Evolutionary conservation across 37 sponge, comb jelly and placozoan species (phyloP).

Genomic region (Beroe forskalii): DNA sequence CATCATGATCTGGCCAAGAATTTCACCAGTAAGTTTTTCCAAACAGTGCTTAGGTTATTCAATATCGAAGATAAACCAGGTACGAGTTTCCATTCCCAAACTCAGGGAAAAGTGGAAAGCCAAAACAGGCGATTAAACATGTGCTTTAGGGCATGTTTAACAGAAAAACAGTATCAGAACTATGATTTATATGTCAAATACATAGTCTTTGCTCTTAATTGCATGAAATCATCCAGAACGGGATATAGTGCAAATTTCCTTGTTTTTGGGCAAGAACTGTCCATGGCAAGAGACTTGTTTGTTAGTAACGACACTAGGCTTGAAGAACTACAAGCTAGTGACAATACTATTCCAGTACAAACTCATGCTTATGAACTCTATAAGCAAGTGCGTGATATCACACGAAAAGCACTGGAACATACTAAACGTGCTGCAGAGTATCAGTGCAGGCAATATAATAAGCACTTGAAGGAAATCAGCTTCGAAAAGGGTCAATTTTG

Average conservation of each 20-base stretch:
- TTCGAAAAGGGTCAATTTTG: slow-evolving; percentile 6
- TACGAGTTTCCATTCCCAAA: not conserved
- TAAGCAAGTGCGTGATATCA: not conserved
- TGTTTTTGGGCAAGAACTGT: slow-evolving; percentile 1
- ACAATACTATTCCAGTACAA: not conserved
- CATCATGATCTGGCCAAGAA: not conserved
- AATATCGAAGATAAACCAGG: slow-evolving; percentile 1
- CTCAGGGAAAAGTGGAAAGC: slow-evolving; percentile 34
- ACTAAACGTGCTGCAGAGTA: not conserved
- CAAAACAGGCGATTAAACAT: slow-evolving; percentile 9
- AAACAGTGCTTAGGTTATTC: not conserved
- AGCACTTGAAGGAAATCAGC: not conserved
- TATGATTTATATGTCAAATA: slow-evolving; percentile 41
- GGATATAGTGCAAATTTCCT: slow-evolving; percentile 32
- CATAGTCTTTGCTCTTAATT: slow-evolving; percentile 18
- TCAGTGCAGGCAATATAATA: not conserved
- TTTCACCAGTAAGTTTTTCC: slow-evolving; percentile 4
- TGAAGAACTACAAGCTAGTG: not conserved
- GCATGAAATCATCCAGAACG: not conserved
- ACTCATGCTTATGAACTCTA: slow-evolving; percentile 12
- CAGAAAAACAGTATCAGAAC: slow-evolving; percentile 4
- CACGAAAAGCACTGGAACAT: not conserved
- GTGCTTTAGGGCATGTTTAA: not conserved
- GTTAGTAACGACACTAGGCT: not conserved
- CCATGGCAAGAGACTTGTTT: slow-evolving; percentile 22